Conservation (phyloP, 2,888 invertebrate species). For the Polymixis lichenea region DNA sequence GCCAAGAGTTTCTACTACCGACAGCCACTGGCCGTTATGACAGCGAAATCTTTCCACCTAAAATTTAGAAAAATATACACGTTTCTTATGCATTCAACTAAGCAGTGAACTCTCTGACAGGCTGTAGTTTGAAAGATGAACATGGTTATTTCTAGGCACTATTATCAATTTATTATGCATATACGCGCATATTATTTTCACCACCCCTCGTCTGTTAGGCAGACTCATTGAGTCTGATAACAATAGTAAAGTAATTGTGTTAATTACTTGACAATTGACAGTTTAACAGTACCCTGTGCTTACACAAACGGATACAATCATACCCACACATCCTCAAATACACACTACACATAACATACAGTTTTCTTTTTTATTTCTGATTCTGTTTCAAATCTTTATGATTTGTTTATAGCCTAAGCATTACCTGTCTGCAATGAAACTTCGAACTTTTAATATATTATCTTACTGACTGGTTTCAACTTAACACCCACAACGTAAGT, state of each 20-base stretch:
- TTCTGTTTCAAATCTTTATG: not conserved
- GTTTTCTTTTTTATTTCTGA: not conserved
- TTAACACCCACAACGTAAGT: not conserved
- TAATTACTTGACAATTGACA: too few relatives aligned
- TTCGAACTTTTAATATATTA: not conserved
- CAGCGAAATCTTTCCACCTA: slow-evolving; percentile 98
- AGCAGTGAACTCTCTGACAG: not conserved
- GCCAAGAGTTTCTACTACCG: slow-evolving; percentile 96
- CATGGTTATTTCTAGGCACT: not conserved
- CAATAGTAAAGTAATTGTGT: too few relatives aligned
- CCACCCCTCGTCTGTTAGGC: too few relatives aligned
- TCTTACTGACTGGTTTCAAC: not conserved
- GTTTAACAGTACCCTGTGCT: not conserved
- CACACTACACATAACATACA: not conserved
- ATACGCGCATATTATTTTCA: not conserved
- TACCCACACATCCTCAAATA: not conserved
- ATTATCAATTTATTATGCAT: not conserved
- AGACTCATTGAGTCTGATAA: too few relatives aligned
- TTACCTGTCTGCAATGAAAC: not conserved
- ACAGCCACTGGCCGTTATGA: slow-evolving; percentile 99
- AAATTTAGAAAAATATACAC: not conserved
- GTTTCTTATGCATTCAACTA: not conserved
- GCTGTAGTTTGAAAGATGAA: not conserved
- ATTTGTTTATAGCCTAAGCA: not conserved
- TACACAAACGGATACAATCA: not conserved